These are phyloP conservation scores for Epinephelus coioides DNA, from an alignment of 2,797 vertebrate species.

Conservation along the genomic window DNA sequence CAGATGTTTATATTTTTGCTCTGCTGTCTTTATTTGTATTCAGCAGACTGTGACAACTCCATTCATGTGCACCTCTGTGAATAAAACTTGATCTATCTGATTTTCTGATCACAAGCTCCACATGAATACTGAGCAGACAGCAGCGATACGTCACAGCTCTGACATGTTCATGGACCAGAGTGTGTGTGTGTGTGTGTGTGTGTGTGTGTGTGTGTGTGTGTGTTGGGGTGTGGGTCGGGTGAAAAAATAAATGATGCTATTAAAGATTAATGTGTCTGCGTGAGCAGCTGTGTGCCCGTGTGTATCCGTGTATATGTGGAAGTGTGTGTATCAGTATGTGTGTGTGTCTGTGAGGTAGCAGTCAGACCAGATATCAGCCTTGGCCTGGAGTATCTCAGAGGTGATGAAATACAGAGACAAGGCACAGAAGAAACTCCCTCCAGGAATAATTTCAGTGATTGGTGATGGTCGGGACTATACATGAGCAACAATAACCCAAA, in stretches of 20 bases:
- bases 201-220: no score
- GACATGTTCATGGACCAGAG: slow-evolving; percentile 42
- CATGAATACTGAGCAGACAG: slow-evolving; percentile 51
- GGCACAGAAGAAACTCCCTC: slow-evolving; percentile 44
- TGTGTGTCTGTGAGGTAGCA: slow-evolving; percentile 23
- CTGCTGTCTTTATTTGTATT: slow-evolving; percentile 23
- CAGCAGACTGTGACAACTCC: slow-evolving; percentile 30
- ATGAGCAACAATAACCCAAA: slow-evolving; percentile 32
- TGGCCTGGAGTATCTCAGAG: slow-evolving; percentile 52
- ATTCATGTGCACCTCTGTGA: slow-evolving; percentile 35
- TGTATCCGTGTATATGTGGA: background rate
- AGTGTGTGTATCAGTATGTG: background rate
- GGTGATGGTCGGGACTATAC: slow-evolving; percentile 20
- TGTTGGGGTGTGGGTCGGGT: background rate
- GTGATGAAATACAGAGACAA: slow-evolving; percentile 65
- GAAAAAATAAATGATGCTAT: slow-evolving; percentile 58
- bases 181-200: background rate
- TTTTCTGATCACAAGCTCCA: slow-evolving; percentile 43
- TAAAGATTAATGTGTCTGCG: slow-evolving; percentile 54
- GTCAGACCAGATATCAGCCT: slow-evolving; percentile 43
- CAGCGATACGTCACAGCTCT: slow-evolving; percentile 32
- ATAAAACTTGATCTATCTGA: slow-evolving; percentile 62
- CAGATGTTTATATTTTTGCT: slow-evolving; percentile 28
- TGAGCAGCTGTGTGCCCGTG: slow-evolving; percentile 38
- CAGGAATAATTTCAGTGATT: slow-evolving; percentile 53